Evolutionary conservation across 2,888 invertebrate species (phyloP), one percentile per base, ranked within the genome.

Genomic region (Cenopis cana): DNA sequence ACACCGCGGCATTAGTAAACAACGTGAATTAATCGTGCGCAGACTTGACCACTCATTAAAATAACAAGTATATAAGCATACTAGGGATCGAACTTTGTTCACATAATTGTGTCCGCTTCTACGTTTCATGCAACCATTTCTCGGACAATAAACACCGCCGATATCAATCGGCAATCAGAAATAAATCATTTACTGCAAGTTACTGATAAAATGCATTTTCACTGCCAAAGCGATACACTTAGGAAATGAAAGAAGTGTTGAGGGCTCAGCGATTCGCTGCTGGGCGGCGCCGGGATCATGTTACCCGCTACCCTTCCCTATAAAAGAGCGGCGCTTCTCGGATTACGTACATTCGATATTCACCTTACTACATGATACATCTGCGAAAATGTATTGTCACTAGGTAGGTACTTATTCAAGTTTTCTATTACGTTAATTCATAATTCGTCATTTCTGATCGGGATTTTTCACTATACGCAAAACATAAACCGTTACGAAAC

Each of bases 301-400:
- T 93, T 91, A 86, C 93, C 87, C 75, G 2, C 83, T 85, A 85
- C 91, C 92, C 90, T 89, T 82, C 78, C 75, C 79, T 93, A 93
- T 93, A 93, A 90, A 93, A 92, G 86, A 85, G 78, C 78, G 77
- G 81, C 81, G 72, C 83, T 83, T 75, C 88, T 92, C 88, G 72
- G 74, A 80, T 92, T 91, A 87, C 90, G 78, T 75, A 78, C 89
- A 91, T 82, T 89, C 81, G 77, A 74, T 69, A 70, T 76, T 81
- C 81, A 69, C 76, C 72, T 82, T 81, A 81, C 81, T 73, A 36
- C 71, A 68, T 69, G 55, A 20, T 49, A 60, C 55, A 50, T 36
- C 54, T 38, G 20, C 18, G n/a, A 46, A 46, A 69, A 59, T 24
- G 20, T 12, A 18, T 9, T 50, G 36, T 46, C 6, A 29, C 12